These are phyloP conservation scores for Ectropis grisescens DNA, from an alignment of 1,140 invertebrate genomes.

Conservation along the genomic window DNA sequence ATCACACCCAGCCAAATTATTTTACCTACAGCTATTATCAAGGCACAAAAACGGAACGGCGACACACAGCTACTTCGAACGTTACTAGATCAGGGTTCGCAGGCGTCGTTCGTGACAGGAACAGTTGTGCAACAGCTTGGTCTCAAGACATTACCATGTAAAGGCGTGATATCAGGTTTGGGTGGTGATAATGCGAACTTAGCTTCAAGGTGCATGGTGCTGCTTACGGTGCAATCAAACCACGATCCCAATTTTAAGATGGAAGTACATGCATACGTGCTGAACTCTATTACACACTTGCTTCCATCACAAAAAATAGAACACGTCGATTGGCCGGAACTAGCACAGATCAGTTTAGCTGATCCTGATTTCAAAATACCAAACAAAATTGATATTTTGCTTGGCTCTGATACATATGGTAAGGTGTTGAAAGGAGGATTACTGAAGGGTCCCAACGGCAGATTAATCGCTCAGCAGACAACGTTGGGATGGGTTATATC, in stretches of 20 bases:
- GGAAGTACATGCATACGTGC: not conserved
- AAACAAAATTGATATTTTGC: constrained; percentile 9
- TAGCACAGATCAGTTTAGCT: constrained; percentile 1
- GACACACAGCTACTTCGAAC: constrained; percentile 4
- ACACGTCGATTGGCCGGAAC: not conserved
- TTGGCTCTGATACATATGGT: constrained; percentile 11
- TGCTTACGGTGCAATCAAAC: no score
- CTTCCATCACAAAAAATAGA: not conserved
- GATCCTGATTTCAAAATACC: constrained; percentile 6
- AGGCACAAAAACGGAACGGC: not conserved
- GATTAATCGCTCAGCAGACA: constrained; percentile 7
- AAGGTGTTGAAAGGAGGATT: constrained; percentile 3
- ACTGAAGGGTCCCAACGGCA: constrained; percentile 1
- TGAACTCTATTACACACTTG: not conserved
- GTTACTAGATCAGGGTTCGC: constrained; percentile 13
- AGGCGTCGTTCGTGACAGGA: constrained; percentile 11
- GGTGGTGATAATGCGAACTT: no score
- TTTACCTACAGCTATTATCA: constrained; percentile 6
- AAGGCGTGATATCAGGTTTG: constrained; percentile 7
- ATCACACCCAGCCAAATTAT: constrained; percentile 3
- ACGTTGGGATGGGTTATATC: constrained; percentile 12
- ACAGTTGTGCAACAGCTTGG: constrained; percentile 3
- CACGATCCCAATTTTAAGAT: no score
- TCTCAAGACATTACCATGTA: constrained; percentile 5
- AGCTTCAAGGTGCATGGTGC: no score